Evolutionary conservation across 2,888 invertebrate species (phyloP), one percentile per base, ranked within the genome.

Genomic region (Caenorhabditis drosophilae): DNA sequence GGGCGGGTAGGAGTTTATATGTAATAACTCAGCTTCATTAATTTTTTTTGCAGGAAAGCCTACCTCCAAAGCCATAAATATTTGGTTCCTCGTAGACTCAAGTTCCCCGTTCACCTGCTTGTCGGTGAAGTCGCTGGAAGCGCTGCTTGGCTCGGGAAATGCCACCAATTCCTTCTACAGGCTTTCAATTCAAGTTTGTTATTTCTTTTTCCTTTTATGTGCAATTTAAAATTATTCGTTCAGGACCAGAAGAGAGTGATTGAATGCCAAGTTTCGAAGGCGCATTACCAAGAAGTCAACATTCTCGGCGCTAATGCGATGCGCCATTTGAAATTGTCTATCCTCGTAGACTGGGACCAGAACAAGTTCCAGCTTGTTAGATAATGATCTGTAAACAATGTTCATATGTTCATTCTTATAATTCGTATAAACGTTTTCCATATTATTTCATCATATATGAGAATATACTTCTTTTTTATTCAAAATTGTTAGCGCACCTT

Each of bases 21-120:
- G 16, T 40, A 22, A 55, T n/a, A 48, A 46, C 25, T 53, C 45
- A 48, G 27, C 18, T 55, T 9, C n/a, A 48, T 38, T 38, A 55
- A 38, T 46, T 12, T n/a, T 26, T 23, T 38, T 40, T 48, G 41
- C 48, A 49, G 49, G 60, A 16, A 64, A 55, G 40, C 61, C 55
- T 22, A 23, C 35, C 16, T 69, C 69, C 2, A 41, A 45, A 34
- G 49, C 54, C 38, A 50, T 68, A 50, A 69, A 46, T 40, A 60
- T 68, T 23, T 67, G 67, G 66, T 70, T 61, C 36, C 31, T 69
- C 7, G 27, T 46, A 1, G 56, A 69, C 23, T 51, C 48, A 2
- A 53, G 67, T 11, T 66, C 60, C 12, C 63, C 63, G 1, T 67
- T 55, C 42, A 73, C 67, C 18, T 72, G 67, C 41, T 25, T 72